Percentiles rank a stretch among this genome's conserved stretches.
Conservation (phyloP, 2,888 invertebrate species). For the Erebia palarica region DNA sequence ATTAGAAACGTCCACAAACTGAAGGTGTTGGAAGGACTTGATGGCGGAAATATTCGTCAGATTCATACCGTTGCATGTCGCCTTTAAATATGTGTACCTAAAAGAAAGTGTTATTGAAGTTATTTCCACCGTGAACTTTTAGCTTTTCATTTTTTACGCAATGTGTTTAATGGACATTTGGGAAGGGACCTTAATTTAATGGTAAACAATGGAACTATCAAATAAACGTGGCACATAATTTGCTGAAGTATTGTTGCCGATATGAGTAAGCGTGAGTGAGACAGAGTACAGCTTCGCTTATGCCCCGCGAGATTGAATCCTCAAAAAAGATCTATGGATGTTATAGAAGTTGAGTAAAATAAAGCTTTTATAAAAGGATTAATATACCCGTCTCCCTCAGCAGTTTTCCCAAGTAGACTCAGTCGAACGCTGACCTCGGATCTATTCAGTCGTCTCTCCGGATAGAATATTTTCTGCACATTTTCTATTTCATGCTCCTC, state of each 20-base stretch:
- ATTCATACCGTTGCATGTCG: conserved; percentile 70
- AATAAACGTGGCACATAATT: too few species aligned
- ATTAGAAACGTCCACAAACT: conserved; percentile 82
- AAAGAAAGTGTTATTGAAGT: conserved; percentile 9
- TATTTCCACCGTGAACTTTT: not conserved
- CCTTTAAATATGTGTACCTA: conserved; percentile 83
- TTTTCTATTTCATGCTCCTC: conserved; percentile 35
- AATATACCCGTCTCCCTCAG: conserved; percentile 70
- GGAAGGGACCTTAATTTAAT: too few species aligned
- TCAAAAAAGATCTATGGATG: not conserved
- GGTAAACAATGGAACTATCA: too few species aligned
- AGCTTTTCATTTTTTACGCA: too few species aligned
- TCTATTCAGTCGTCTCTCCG: conserved; percentile 50
- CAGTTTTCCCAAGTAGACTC: conserved; percentile 71
- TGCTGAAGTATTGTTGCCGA: too few species aligned
- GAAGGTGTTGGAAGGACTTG: conserved; percentile 76
- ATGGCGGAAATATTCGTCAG: conserved; percentile 80
- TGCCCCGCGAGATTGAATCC: not conserved
- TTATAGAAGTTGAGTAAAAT: not conserved
- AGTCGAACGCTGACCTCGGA: conserved; percentile 65
- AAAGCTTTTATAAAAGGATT: not conserved
- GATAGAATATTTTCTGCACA: conserved; percentile 33
- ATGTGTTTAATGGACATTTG: too few species aligned
- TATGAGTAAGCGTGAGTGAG: too few species aligned
- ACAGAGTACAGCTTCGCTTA: not conserved